Evolutionary conservation across 2,888 invertebrate genomes (phyloP).

Genomic region (Chloroclysta siterata): DNA sequence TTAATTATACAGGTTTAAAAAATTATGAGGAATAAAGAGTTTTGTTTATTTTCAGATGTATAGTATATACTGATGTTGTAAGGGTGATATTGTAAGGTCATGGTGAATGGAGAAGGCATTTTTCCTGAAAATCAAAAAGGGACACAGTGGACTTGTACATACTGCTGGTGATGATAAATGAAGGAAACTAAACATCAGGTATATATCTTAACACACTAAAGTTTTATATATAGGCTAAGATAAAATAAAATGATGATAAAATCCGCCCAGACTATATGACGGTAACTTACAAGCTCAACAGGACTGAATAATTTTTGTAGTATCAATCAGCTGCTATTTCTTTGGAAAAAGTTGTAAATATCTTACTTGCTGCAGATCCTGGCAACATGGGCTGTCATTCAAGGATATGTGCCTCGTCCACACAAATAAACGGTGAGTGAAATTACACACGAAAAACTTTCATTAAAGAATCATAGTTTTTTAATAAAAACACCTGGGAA

Average conservation of each 20-base stretch:
- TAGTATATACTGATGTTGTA: not conserved
- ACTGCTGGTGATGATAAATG: not conserved
- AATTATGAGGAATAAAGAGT: not conserved
- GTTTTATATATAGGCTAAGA: too few relatives aligned
- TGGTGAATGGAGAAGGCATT: not conserved
- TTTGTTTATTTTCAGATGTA: slow-evolving; percentile 9
- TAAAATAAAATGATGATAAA: slow-evolving; percentile 50
- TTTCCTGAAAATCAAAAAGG: not conserved
- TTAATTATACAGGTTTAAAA: not conserved
- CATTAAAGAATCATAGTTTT: too few relatives aligned
- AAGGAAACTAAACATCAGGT: not conserved
- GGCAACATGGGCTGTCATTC: not conserved
- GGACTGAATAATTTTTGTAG: slow-evolving; percentile 54
- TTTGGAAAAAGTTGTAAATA: not conserved
- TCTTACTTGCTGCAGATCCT: not conserved
- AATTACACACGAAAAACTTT: too few relatives aligned
- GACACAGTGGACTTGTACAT: not conserved
- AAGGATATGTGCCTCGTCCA: not conserved
- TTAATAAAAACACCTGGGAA: not conserved
- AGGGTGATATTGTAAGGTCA: too few relatives aligned
- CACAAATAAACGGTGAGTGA: not conserved
- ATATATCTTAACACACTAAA: too few relatives aligned
- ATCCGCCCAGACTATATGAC: slow-evolving; percentile 52
- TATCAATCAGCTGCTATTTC: not conserved
- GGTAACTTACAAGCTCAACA: slow-evolving; percentile 68